Base-by-base conservation (phyloP, 2,113 vertebrate species). In the Carassius gibelio region DNA sequence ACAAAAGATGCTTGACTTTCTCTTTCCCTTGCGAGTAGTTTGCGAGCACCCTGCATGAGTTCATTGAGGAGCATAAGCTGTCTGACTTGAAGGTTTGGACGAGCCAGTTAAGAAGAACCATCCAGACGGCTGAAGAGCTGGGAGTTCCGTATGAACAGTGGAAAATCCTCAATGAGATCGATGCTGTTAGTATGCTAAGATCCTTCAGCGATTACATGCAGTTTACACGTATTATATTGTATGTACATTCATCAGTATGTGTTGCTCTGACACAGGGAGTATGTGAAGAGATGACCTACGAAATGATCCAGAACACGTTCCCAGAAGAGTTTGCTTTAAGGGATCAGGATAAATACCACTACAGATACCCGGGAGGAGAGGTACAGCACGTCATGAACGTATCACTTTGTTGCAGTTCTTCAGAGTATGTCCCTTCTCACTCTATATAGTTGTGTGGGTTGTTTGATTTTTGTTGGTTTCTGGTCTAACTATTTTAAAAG, bases 301-400 rank as follows among this genome's bases (percentile, higher is more conserved):
- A 95, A 1, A 96, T 97, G 93, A 99, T 99, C 4, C 94, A 98
- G 87, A 93, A 94, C 74, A 93, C 93, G 48, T 97, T 97, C 26
- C 98, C 97, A 0, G 98, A 99, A 0, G 98, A 99, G 89, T 99
- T 99, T 93, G 96, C 96, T 1, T 90, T 99, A 91, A 95, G 98
- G 85, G 97, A 99, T 90, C 97, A 99, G 90, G 98, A 99, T 89
- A 99, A 99, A 36, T 99, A 97, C 5, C 96, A 99, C 17, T 99
- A 99, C 76, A 97, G 98, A n/a, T 99, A 99, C 6, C 98, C 97
- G 66, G 97, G 98, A 85, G 98, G 98, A 88, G 98, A 99, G 97
- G 98, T 99, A 89, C 62, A 17, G 89, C 71, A 23, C 4, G 1
- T 0, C 75, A 30, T 42, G 11, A 17, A 11, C 62, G 59, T 3